A percentile compares a stretch with the other conserved stretches of the same genome.
Evolutionary conservation across 2,888 invertebrate species (phyloP).

Genomic region (Andrena marginata): DNA sequence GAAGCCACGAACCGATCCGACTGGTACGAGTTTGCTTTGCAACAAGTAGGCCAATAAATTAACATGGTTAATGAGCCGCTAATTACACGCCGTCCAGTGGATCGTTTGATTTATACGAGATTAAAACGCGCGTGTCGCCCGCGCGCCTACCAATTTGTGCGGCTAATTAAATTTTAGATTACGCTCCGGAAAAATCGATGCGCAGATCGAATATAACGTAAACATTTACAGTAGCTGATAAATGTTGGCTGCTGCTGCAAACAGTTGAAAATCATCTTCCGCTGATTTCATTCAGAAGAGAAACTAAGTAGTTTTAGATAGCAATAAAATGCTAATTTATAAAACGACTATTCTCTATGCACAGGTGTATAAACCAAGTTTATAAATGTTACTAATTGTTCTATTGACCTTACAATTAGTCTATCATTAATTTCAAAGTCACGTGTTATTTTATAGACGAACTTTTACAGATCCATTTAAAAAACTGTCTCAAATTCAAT

Average conservation of each 20-base stretch:
- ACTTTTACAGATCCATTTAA: too few species aligned
- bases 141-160: conserved; percentile 11
- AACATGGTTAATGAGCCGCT: conserved; percentile 77
- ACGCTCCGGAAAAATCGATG: conserved; percentile 6
- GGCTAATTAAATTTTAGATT: conserved; percentile 10
- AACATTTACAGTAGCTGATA: background rate
- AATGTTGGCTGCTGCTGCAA: background rate
- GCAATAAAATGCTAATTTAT: background rate
- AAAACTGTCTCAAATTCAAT: too few species aligned
- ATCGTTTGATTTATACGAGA: conserved; percentile 76
- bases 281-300: too few species aligned
- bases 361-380: too few species aligned
- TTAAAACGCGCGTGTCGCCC: conserved; percentile 24
- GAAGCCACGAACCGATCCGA: conserved; percentile 27
- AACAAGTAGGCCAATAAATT: conserved; percentile 77
- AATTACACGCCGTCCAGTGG: conserved; percentile 74
- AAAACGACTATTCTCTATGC: too few species aligned
- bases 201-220: background rate
- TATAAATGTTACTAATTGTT: too few species aligned
- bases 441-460: too few species aligned
- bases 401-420: too few species aligned
- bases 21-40: conserved; percentile 41
- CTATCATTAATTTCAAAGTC: too few species aligned
- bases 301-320: background rate
- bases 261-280: background rate